These are phyloP conservation scores for Sebastiscus albofasciatus DNA, from an alignment of 2,797 vertebrate genomes.

Conservation along the genomic window DNA sequence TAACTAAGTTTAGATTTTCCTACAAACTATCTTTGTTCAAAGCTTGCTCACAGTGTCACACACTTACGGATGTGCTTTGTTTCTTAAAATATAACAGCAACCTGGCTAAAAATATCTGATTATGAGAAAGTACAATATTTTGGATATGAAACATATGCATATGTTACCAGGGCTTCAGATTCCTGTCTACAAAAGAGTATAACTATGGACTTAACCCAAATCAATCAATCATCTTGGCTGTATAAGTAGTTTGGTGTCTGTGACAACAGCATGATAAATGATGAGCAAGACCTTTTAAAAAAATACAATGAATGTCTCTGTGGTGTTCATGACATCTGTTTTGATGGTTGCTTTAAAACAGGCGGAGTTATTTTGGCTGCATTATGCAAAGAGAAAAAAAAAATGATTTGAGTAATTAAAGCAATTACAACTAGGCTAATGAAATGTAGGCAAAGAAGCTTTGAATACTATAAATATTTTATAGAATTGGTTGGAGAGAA, in stretches of 20 bases:
- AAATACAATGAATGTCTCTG: neutral
- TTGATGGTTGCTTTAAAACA: neutral
- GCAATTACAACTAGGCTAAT: neutral
- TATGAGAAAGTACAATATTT: neutral
- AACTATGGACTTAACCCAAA: neutral
- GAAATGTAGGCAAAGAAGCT: neutral
- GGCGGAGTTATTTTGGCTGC: neutral
- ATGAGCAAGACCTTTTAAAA: neutral
- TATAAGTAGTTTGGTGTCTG: neutral
- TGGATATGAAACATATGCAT: neutral
- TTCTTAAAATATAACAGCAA: neutral
- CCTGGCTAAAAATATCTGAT: neutral
- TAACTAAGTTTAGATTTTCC: conserved; percentile 22
- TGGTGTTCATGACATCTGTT: neutral
- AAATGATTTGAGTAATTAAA: neutral
- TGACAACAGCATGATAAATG: neutral
- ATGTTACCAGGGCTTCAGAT: neutral
- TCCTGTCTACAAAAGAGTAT: neutral
- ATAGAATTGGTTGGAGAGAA: neutral
- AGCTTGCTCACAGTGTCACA: neutral
- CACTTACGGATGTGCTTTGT: neutral
- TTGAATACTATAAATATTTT: conserved; percentile 9
- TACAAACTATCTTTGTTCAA: neutral
- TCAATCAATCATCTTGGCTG: neutral
- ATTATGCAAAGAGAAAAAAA: neutral